These are phyloP conservation scores for Pithys albifrons DNA, from an alignment of 2,113 vertebrate species.

Conservation along the genomic window DNA sequence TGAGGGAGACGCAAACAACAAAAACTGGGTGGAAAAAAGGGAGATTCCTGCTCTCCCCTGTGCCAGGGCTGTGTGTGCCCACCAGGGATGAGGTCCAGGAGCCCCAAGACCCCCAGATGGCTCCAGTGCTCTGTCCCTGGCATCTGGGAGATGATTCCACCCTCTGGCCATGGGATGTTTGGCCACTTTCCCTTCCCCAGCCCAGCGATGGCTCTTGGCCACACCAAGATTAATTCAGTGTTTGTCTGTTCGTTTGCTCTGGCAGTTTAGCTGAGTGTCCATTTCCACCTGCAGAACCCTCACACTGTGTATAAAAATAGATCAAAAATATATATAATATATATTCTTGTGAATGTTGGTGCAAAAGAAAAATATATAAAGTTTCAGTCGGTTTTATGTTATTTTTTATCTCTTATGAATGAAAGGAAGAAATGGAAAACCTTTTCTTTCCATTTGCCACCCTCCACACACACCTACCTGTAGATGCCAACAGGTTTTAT, in stretches of 20 bases:
- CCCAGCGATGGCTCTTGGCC: not conserved
- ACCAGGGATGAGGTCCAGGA: fast-evolving
- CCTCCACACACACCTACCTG: constrained; percentile 19
- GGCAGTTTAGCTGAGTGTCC: constrained; percentile 49
- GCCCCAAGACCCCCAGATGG: fast-evolving
- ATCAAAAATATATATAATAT: constrained; percentile 52
- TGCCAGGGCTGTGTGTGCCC: not conserved
- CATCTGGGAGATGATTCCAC: fast-evolving
- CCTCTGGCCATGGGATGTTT: not conserved
- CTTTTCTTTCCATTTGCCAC: constrained; percentile 28
- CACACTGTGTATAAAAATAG: constrained; percentile 63
- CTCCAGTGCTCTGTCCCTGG: fast-evolving
- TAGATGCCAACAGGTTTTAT: constrained; percentile 31
- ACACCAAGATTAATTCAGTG: not conserved
- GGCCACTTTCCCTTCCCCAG: not conserved
- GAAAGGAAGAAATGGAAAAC: constrained; percentile 42
- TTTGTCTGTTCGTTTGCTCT: constrained; percentile 25
- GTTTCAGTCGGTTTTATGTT: constrained; percentile 43
- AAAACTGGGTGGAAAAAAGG: not conserved
- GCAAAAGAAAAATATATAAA: constrained; percentile 60
- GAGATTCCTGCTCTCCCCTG: not conserved
- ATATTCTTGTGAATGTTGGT: constrained; percentile 76
- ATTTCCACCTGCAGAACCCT: constrained; percentile 57
- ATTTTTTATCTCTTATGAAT: constrained; percentile 57
- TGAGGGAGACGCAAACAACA: fast-evolving